Conservation (phyloP, 2,797 vertebrate species). For the Cottoperca gobio region DNA sequence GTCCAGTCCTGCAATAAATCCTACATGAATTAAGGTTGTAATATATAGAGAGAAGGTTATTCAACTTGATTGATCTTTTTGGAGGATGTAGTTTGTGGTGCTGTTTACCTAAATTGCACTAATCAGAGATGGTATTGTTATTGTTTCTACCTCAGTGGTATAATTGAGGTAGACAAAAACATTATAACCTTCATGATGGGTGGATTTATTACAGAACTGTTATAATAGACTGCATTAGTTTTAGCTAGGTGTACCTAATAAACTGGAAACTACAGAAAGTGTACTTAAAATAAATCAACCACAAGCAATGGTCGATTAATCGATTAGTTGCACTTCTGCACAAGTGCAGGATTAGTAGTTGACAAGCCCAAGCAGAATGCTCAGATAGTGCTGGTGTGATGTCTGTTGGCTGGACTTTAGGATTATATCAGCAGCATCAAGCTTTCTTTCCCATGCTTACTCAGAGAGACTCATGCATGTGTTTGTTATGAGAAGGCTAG, state of each 20-base stretch:
- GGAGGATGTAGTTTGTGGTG: not conserved
- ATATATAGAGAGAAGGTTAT: not conserved
- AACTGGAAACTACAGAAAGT: not conserved
- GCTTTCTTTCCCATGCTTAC: not conserved
- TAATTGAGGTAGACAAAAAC: not conserved
- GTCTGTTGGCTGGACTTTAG: too few relatives aligned
- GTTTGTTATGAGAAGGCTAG: not conserved
- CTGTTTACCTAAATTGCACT: not conserved
- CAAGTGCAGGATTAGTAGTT: not conserved
- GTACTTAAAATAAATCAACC: not conserved
- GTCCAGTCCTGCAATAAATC: not conserved
- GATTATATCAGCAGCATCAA: not conserved
- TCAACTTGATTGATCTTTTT: not conserved
- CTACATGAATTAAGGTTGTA: not conserved
- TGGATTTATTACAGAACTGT: not conserved
- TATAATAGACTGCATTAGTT: not conserved
- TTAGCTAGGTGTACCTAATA: not conserved
- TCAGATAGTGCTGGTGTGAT: slow-evolving; percentile 1
- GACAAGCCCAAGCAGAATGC: not conserved
- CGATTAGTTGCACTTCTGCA: not conserved
- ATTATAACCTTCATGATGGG: not conserved
- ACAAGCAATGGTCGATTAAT: not conserved
- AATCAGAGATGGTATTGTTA: not conserved
- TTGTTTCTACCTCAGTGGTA: not conserved
- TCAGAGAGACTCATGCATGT: not conserved